Percentiles rank a stretch among this genome's conserved stretches.
phyloP scores from a whole-genome alignment of 2,888 invertebrate species.

The Furcula furcula region DNA sequence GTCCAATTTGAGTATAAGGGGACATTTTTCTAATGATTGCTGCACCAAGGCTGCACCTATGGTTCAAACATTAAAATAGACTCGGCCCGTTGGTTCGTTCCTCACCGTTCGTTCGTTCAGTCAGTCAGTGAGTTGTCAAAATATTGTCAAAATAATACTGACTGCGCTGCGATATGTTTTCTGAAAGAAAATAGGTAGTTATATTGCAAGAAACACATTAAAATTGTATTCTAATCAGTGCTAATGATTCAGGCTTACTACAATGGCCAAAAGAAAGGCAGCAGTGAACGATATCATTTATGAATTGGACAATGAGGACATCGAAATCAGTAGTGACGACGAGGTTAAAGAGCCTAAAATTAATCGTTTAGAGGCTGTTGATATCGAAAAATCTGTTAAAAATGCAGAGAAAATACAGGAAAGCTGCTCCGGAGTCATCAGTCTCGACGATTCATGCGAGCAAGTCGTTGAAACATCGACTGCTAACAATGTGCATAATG shows the following conservation, averaged over 20 bases:
- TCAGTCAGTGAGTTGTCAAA: too few relatives aligned
- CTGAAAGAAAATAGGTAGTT: neutral
- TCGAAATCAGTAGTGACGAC: constrained; percentile 69
- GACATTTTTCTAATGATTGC: too few relatives aligned
- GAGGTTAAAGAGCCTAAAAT: constrained; percentile 65
- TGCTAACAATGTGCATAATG: constrained; percentile 43
- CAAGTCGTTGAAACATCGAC: constrained; percentile 26
- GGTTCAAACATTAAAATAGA: too few relatives aligned
- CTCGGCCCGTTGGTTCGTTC: too few relatives aligned
- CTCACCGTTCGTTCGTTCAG: too few relatives aligned
- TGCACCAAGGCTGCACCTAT: too few relatives aligned
- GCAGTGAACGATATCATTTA: constrained; percentile 73
- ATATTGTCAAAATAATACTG: neutral
- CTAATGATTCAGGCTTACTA: constrained; percentile 15
- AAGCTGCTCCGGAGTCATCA: constrained; percentile 34
- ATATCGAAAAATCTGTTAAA: constrained; percentile 18
- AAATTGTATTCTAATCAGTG: constrained; percentile 1
- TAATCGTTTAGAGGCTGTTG: constrained; percentile 39
- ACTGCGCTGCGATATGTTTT: too few relatives aligned
- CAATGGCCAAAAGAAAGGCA: constrained; percentile 71
- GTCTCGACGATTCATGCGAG: constrained; percentile 39
- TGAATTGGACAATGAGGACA: constrained; percentile 76
- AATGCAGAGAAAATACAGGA: constrained; percentile 28
- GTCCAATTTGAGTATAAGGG: too few relatives aligned
- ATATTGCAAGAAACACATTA: neutral